Conservation (phyloP, 2,797 vertebrate species). For the Rhinogobio ventralis region DNA sequence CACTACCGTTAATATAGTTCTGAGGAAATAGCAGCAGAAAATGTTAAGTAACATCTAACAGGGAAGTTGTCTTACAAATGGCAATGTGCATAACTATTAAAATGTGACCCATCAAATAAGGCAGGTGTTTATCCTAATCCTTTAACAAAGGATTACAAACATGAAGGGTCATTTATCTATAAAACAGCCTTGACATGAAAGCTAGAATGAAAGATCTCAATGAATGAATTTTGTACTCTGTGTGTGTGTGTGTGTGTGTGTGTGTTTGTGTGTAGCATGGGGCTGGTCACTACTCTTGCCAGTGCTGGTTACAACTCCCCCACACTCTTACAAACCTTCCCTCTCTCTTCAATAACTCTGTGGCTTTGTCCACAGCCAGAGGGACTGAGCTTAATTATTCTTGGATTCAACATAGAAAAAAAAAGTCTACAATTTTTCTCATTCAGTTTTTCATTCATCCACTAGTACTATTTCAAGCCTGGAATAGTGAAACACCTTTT, state of each 20-base stretch:
- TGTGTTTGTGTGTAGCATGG: constrained; percentile 30
- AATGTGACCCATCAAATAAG: background rate
- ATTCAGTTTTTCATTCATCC: constrained; percentile 77
- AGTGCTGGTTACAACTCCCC: constrained; percentile 48
- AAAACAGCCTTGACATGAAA: background rate
- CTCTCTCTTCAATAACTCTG: constrained; percentile 56
- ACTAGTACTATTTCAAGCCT: constrained; percentile 72
- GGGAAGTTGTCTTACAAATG: background rate
- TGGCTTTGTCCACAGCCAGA: constrained; percentile 73
- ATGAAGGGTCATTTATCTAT: background rate
- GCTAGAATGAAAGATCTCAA: constrained; percentile 14
- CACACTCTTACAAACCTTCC: constrained; percentile 44
- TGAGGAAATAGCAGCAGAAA: background rate
- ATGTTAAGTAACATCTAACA: background rate
- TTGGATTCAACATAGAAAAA: constrained; percentile 70
- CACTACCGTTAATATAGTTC: background rate
- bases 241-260: constrained; percentile 28
- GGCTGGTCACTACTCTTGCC: constrained; percentile 48
- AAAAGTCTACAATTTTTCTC: constrained; percentile 46
- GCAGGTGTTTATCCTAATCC: constrained; percentile 11
- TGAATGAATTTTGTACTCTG: background rate
- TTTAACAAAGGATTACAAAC: constrained; percentile 21
- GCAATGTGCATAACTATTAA: background rate
- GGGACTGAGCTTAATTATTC: constrained; percentile 78
- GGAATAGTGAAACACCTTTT: constrained; percentile 63